These are phyloP conservation scores for Pammene fasciana DNA, from an alignment of 2,888 invertebrate genomes.

Conservation along the genomic window DNA sequence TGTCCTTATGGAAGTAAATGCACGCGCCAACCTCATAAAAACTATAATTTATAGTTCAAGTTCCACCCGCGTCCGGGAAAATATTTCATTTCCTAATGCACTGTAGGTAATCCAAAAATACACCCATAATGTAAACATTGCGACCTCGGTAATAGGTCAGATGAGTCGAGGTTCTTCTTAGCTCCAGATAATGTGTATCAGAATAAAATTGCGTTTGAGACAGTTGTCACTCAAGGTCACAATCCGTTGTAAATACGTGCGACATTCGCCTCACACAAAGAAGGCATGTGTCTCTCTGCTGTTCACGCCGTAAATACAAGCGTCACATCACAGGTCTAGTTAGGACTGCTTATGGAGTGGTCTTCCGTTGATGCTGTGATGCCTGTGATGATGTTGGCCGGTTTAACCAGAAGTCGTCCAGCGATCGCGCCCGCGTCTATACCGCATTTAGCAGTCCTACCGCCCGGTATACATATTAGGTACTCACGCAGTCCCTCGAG, in stretches of 20 bases:
- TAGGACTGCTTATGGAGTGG: too few relatives aligned
- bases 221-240: too few relatives aligned
- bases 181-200: neutral
- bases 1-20: neutral
- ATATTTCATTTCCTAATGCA: slow-evolving; percentile 19
- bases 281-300: too few relatives aligned
- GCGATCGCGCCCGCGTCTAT: too few relatives aligned
- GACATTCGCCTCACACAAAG: too few relatives aligned
- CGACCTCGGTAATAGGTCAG: neutral
- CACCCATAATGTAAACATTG: slow-evolving; percentile 8
- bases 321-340: too few relatives aligned
- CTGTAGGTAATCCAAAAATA: slow-evolving; percentile 8
- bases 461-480: neutral
- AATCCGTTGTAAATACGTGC: too few relatives aligned
- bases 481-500: slow-evolving; percentile 91
- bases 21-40: slow-evolving; percentile 5
- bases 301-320: too few relatives aligned
- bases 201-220: neutral
- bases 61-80: neutral
- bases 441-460: too few relatives aligned
- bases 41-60: slow-evolving; percentile 19
- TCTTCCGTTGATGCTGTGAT: too few relatives aligned
- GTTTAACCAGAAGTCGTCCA: too few relatives aligned
- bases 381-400: too few relatives aligned
- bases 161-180: neutral